Evolutionary conservation across 2,888 invertebrate genomes (phyloP).

Genomic region (Oligia strigilis): DNA sequence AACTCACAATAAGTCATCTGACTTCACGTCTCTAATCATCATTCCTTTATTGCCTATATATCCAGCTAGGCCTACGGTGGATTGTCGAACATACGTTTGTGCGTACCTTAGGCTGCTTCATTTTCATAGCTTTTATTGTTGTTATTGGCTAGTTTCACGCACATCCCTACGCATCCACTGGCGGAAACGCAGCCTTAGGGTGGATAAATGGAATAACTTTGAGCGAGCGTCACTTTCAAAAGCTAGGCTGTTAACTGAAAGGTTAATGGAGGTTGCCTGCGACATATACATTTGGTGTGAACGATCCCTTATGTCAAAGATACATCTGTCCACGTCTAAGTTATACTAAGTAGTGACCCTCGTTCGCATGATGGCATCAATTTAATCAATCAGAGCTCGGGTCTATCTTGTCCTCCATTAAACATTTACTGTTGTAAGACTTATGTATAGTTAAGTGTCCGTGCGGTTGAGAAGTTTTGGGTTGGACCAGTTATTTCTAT

Average conservation of each 20-base stretch:
- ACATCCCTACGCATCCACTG: no score
- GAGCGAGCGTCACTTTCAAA: not conserved
- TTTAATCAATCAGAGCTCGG: slow-evolving; percentile 59
- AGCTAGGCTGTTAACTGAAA: not conserved
- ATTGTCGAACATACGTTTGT: no score
- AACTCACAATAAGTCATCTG: not conserved
- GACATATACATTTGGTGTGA: not conserved
- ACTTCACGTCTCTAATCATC: not conserved
- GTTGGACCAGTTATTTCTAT: slow-evolving; percentile 5
- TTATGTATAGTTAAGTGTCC: slow-evolving; percentile 15
- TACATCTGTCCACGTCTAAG: slow-evolving; percentile 24
- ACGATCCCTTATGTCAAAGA: slow-evolving; percentile 19
- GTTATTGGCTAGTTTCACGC: no score
- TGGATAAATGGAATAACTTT: no score
- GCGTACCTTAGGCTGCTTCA: no score
- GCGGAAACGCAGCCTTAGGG: no score
- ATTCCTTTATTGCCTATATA: not conserved
- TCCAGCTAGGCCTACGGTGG: no score
- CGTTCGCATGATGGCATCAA: slow-evolving; percentile 50
- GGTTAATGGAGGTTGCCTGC: not conserved
- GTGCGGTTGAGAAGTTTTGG: slow-evolving; percentile 31
- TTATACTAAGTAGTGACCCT: slow-evolving; percentile 50
- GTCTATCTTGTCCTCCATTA: slow-evolving; percentile 44
- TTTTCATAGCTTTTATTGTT: no score
- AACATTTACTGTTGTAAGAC: slow-evolving; percentile 41